These are phyloP conservation scores for Sphyrna mokarran DNA, from an alignment of 2,113 vertebrate species.

Conservation along the genomic window DNA sequence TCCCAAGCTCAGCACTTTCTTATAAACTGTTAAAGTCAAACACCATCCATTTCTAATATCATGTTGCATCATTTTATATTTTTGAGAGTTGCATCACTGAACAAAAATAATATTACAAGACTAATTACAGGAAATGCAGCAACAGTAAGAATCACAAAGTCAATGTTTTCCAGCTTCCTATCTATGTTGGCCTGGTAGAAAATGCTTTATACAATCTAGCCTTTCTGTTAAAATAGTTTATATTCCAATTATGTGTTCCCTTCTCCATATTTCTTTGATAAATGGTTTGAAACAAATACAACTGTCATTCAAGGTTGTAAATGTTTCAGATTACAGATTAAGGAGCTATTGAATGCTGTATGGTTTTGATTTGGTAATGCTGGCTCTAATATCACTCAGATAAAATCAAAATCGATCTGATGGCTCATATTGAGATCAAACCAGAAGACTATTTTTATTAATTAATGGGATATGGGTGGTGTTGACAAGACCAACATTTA, in stretches of 20 bases:
- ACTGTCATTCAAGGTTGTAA: background rate
- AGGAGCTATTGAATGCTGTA: background rate
- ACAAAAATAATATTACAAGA: background rate
- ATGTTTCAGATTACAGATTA: background rate
- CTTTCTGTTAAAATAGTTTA: background rate
- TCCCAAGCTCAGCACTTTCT: background rate
- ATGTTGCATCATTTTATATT: background rate
- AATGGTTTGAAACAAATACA: background rate
- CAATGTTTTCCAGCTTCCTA: background rate
- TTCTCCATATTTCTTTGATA: background rate
- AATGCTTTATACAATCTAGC: background rate
- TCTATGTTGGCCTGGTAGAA: background rate
- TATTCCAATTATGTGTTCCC: background rate
- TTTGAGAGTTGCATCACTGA: background rate
- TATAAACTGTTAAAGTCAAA: background rate
- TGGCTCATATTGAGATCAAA: background rate
- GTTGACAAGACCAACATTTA: no score
- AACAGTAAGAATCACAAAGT: background rate
- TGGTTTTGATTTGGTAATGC: background rate
- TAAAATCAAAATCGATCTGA: background rate
- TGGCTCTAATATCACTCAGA: background rate
- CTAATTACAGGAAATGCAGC: background rate
- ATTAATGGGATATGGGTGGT: no score
- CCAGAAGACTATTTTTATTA: background rate
- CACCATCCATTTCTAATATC: background rate